Evolutionary conservation across 2,888 invertebrate genomes (phyloP).

Genomic region (Tetragnatha montana): DNA sequence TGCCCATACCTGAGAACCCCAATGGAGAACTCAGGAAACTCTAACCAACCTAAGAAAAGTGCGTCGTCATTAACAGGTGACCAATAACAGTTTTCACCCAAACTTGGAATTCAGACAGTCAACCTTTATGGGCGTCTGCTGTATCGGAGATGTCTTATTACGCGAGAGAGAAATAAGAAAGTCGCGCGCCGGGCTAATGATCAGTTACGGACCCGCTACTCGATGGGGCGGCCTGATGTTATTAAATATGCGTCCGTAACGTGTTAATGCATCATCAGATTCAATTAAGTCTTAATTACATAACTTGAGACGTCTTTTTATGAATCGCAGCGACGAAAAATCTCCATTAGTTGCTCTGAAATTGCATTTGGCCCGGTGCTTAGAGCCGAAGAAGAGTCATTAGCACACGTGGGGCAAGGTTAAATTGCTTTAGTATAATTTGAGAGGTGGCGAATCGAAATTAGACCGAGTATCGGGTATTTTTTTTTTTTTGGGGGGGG

Average conservation of each 20-base stretch:
- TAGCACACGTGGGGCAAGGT: not conserved
- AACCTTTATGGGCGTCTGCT: no score
- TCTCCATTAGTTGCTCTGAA: not conserved
- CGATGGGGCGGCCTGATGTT: not conserved
- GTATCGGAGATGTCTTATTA: not conserved
- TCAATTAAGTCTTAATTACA: not conserved
- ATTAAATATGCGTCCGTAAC: not conserved
- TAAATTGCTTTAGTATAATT: not conserved
- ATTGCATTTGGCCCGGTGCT: constrained; percentile 1
- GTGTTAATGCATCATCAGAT: constrained; percentile 1
- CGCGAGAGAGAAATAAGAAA: not conserved
- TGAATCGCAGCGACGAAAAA: not conserved
- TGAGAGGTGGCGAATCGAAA: not conserved
- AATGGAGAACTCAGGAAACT: no score
- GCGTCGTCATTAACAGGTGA: no score
- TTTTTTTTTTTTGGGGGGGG: not conserved
- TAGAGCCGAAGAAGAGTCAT: not conserved
- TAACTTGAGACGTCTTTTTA: not conserved
- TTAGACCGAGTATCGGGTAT: not conserved
- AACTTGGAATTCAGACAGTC: no score
- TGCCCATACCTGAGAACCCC: no score
- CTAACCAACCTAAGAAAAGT: no score
- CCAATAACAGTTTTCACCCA: no score
- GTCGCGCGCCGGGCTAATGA: not conserved
- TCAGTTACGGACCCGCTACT: not conserved